Evolutionary conservation across 2,888 invertebrate genomes (phyloP).

Genomic region (Chelonus formosanus): DNA sequence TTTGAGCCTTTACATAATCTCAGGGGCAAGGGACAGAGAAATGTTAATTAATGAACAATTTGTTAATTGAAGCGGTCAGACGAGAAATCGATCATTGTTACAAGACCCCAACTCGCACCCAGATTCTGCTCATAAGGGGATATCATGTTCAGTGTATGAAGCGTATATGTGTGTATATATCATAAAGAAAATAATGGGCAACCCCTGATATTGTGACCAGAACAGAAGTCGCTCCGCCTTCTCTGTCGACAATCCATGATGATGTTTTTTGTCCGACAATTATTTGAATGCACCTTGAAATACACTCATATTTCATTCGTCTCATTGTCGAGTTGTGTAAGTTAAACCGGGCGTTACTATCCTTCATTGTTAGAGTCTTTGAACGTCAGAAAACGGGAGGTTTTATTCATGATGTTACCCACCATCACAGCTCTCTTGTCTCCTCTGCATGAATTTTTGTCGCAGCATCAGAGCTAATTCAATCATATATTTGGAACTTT

Average conservation of each 20-base stretch:
- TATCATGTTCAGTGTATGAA: neutral
- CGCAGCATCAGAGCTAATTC: conserved; percentile 16
- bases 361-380: conserved; percentile 1
- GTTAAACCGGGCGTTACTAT: conserved; percentile 17
- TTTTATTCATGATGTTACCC: conserved; percentile 9
- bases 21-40: no score
- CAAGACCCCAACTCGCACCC: no score
- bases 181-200: neutral
- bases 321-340: conserved; percentile 2
- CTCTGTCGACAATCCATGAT: neutral
- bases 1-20: no score
- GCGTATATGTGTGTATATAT: no score
- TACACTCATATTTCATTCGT: neutral
- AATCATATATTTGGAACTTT: neutral
- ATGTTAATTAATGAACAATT: no score
- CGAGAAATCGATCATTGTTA: no score
- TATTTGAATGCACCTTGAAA: conserved; percentile 18
- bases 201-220: conserved; percentile 15
- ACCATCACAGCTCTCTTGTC: conserved; percentile 8
- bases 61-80: no score
- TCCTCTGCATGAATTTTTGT: conserved; percentile 10
- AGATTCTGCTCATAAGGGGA: neutral
- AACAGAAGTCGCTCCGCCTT: conserved; percentile 1
- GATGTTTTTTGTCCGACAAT: conserved; percentile 10
- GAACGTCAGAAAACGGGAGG: neutral